Base-by-base conservation (phyloP, 2,797 vertebrate species). In the Macropodus opercularis region DNA sequence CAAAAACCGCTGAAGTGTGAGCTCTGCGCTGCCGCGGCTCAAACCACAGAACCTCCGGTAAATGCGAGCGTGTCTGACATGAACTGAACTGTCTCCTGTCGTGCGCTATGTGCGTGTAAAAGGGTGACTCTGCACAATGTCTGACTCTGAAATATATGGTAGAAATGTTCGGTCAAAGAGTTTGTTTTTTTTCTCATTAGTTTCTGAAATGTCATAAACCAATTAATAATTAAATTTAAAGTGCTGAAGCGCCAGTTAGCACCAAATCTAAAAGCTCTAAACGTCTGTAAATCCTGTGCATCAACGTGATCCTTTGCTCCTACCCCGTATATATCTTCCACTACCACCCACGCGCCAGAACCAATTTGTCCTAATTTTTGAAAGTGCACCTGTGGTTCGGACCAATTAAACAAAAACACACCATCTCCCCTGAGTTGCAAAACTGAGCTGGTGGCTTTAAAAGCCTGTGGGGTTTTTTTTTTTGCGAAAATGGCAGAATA, bases 401-500 rank as follows among this genome's bases (percentile, higher is more conserved):
- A 62, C 57, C 54, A 76, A 58, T 62, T 68, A 76, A 77, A 75
- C 24, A 61, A 40, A 17, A 60, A 31, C 5, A 9, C 21, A 39
- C 3, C 18, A 13, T 48, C 26, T 34, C n/a, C 34, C 9, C 19
- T 17, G 7, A 19, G 56, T 38, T 55, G 52, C 49, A 58, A 58
- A 56, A 23, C 27, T 5, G 10, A 4, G 49, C 51, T 1, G 51
- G 39, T 48, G 48, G n/a, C 58, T 72, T 66, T 82, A 70, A 84
- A 76, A 80, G 63, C 74, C 41, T 58, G 51, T 62, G 22, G 42
- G 64, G n/a, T n/a, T n/a, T n/a, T n/a, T n/a, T n/a, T n/a, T 74
- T 53, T 52, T 75, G 64, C 8, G 42, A 59, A 81, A 67, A 80
- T 71, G 55, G 63, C 39, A 47, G 42, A 66, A 59, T 52, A 31